These are phyloP conservation scores for Apodemia mormo DNA, from an alignment of 2,888 invertebrate species.

Conservation along the genomic window DNA sequence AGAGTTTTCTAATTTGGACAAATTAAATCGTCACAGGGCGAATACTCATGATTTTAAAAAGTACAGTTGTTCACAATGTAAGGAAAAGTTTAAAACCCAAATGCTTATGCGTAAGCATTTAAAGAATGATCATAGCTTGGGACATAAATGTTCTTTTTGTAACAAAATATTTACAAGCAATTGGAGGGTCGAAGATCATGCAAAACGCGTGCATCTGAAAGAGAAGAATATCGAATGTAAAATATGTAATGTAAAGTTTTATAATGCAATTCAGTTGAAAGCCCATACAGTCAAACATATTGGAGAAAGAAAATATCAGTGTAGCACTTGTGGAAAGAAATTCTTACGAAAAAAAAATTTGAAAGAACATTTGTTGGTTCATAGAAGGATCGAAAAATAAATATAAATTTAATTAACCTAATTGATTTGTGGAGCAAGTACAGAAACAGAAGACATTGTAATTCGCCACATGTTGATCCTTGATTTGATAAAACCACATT, in stretches of 20 bases:
- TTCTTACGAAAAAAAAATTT: conserved; percentile 83
- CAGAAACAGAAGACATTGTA: neutral
- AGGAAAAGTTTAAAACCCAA: conserved; percentile 74
- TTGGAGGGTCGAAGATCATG: conserved; percentile 68
- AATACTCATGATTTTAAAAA: conserved; percentile 69
- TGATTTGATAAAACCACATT: too few species aligned
- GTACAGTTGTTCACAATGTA: conserved; percentile 69
- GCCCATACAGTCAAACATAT: conserved; percentile 74
- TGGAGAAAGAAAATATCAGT: conserved; percentile 80
- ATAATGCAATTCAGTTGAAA: conserved; percentile 65
- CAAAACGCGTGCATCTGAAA: conserved; percentile 67
- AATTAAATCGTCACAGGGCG: conserved; percentile 57
- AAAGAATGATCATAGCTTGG: conserved; percentile 73
- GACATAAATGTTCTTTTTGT: conserved; percentile 70
- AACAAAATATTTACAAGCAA: conserved; percentile 66
- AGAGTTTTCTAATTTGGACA: too few species aligned
- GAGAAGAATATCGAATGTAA: conserved; percentile 72
- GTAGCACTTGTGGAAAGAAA: conserved; percentile 82
- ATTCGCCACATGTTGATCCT: neutral
- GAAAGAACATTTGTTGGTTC: conserved; percentile 73
- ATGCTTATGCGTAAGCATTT: conserved; percentile 77
- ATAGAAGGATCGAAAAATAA: too few species aligned
- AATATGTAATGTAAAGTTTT: conserved; percentile 71
- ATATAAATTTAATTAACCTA: too few species aligned
- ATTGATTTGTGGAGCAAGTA: too few species aligned